These are phyloP conservation scores for Forbesichthys papilliferus DNA, from an alignment of 2,113 vertebrate genomes.

Conservation along the genomic window DNA sequence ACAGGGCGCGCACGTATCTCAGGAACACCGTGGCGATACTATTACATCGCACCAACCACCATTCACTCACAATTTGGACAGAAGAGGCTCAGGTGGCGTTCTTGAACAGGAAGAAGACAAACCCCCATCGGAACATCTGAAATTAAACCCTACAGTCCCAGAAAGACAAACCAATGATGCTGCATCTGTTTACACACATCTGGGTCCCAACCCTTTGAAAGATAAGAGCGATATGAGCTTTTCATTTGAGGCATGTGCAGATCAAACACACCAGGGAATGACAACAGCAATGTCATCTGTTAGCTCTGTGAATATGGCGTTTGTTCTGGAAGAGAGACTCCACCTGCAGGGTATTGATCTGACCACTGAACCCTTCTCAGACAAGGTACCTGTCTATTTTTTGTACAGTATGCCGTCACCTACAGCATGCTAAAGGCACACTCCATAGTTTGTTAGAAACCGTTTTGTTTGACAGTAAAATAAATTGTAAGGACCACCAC, in stretches of 20 bases:
- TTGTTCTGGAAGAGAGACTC: constrained; percentile 78
- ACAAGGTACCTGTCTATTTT: constrained; percentile 69
- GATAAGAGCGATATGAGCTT: constrained; percentile 39
- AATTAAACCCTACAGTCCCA: constrained; percentile 10
- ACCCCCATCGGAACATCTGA: constrained; percentile 5
- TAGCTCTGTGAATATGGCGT: constrained; percentile 73
- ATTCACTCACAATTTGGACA: neutral
- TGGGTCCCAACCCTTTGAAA: constrained; percentile 2
- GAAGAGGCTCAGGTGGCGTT: too few species aligned
- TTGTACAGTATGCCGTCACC: neutral
- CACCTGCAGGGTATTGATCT: constrained; percentile 78
- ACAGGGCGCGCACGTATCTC: neutral
- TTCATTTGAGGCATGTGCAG: constrained; percentile 76
- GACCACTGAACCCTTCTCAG: constrained; percentile 83
- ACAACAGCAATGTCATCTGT: constrained; percentile 70
- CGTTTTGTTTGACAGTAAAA: too few species aligned
- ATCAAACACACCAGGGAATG: constrained; percentile 74
- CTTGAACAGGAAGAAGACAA: neutral
- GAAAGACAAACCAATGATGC: neutral
- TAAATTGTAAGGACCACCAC: too few species aligned
- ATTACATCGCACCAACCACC: neutral
- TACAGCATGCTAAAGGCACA: too few species aligned
- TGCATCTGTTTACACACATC: neutral
- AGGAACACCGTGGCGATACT: neutral
- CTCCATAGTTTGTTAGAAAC: too few species aligned